Conservation (phyloP, 2,888 invertebrate species). For the Eulithis testata region DNA sequence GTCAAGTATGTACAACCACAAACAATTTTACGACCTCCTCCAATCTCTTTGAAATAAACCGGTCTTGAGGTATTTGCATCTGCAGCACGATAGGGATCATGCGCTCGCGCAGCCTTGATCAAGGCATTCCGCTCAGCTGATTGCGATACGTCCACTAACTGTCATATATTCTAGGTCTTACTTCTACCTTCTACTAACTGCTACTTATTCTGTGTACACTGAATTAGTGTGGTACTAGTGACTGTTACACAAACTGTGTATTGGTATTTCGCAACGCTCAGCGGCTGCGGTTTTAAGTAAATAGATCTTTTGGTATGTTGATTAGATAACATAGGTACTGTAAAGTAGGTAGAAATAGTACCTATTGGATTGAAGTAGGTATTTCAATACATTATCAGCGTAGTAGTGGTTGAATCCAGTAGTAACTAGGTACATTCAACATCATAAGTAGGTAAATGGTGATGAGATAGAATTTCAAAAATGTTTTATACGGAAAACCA, state of each 20-base stretch:
- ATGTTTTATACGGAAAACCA: too few relatives aligned
- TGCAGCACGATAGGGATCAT: slow-evolving; percentile 30
- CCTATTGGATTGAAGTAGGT: too few relatives aligned
- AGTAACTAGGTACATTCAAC: too few relatives aligned
- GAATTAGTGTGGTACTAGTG: background rate
- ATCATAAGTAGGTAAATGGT: too few relatives aligned
- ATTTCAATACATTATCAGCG: too few relatives aligned
- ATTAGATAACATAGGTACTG: slow-evolving; percentile 5
- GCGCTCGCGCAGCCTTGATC: slow-evolving; percentile 44
- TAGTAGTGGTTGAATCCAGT: too few relatives aligned
- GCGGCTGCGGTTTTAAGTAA: slow-evolving; percentile 9
- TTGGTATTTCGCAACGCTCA: slow-evolving; percentile 30
- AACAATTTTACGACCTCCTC: slow-evolving; percentile 13
- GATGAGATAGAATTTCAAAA: too few relatives aligned
- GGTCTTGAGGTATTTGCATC: slow-evolving; percentile 36
- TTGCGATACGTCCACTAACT: slow-evolving; percentile 27
- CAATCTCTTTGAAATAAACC: slow-evolving; percentile 28
- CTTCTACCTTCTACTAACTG: slow-evolving; percentile 15
- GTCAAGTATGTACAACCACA: background rate
- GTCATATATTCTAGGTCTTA: slow-evolving; percentile 5
- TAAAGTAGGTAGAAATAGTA: background rate
- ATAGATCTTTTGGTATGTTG: slow-evolving; percentile 25
- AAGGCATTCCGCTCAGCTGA: slow-evolving; percentile 47
- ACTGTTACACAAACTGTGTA: slow-evolving; percentile 14
- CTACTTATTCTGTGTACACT: slow-evolving; percentile 24